phyloP scores from a whole-genome alignment of 2,888 invertebrate genomes.

The Melieria omissa region DNA sequence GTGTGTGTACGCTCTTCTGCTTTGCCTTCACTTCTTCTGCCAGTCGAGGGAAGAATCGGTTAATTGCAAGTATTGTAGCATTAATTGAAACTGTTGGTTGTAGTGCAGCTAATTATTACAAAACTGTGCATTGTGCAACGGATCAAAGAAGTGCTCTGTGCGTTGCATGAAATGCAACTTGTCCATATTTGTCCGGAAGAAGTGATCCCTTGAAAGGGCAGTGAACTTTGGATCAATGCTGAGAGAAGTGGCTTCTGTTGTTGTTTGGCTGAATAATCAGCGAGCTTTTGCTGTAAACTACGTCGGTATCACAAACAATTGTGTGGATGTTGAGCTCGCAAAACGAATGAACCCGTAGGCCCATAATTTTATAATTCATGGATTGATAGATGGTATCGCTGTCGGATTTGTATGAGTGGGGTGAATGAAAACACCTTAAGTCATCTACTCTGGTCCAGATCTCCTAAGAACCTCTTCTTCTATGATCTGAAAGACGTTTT shows the following conservation, averaged over 20 bases:
- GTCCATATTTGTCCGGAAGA: too few species aligned
- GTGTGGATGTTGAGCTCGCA: background rate
- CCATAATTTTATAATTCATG: background rate
- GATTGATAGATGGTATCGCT: background rate
- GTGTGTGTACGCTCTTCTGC: background rate
- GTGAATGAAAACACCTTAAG: too few species aligned
- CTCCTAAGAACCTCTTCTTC: too few species aligned
- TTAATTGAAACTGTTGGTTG: conserved; percentile 21
- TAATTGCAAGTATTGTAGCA: conserved; percentile 12
- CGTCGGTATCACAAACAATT: background rate
- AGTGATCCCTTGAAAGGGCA: too few species aligned
- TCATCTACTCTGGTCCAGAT: too few species aligned
- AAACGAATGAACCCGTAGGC: background rate
- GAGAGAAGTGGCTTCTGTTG: too few species aligned
- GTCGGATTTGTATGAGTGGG: too few species aligned
- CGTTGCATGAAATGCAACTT: too few species aligned
- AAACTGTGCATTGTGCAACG: conserved; percentile 9
- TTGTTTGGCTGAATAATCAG: too few species aligned
- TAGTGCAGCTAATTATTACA: conserved; percentile 18
- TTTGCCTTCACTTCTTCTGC: conserved; percentile 1
- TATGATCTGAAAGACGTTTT: too few species aligned
- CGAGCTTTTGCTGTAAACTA: too few species aligned
- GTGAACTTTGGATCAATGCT: too few species aligned
- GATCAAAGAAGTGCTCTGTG: conserved; percentile 3
- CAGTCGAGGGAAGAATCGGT: conserved; percentile 14